Percentiles rank a stretch among this genome's conserved stretches.
Evolutionary conservation across 2,888 invertebrate genomes (phyloP).

Genomic region (Eugnorisma glareosa): DNA sequence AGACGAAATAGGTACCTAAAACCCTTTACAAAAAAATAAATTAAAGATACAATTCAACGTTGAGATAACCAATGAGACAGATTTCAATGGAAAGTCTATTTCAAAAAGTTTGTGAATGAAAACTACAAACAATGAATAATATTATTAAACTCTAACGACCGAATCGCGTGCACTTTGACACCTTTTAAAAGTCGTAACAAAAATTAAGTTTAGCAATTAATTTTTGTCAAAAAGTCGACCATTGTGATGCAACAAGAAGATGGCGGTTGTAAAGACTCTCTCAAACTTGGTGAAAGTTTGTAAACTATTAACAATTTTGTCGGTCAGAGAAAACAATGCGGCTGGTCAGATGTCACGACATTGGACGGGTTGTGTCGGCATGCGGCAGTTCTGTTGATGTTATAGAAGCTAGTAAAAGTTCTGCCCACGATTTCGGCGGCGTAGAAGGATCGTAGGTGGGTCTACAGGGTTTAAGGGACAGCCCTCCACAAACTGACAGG

Average conservation of each 20-base stretch:
- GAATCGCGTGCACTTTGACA: conserved; percentile 60
- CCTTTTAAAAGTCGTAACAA: conserved; percentile 57
- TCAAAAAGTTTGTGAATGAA: conserved; percentile 3
- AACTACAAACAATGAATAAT: conserved; percentile 30
- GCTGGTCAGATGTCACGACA: conserved; percentile 64
- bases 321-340: conserved; percentile 64
- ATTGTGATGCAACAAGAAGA: conserved; percentile 65
- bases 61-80: not conserved
- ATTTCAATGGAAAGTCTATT: conserved; percentile 16
- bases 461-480: no score
- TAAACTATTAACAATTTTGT: conserved; percentile 47
- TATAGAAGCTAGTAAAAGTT: not conserved
- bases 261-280: conserved; percentile 24
- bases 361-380: conserved; percentile 25
- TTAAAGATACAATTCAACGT: not conserved
- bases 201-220: conserved; percentile 61
- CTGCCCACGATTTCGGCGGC: not conserved
- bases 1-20: not conserved
- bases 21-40: not conserved
- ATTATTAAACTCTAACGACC: conserved; percentile 24
- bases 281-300: conserved; percentile 52
- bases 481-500: no score
- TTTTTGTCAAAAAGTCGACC: conserved; percentile 61
- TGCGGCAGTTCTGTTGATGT: not conserved
- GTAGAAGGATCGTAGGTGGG: not conserved